Evolutionary conservation across 2,888 invertebrate genomes (phyloP), one percentile per base, ranked within the genome.

Genomic region (Eristalis pertinax): DNA sequence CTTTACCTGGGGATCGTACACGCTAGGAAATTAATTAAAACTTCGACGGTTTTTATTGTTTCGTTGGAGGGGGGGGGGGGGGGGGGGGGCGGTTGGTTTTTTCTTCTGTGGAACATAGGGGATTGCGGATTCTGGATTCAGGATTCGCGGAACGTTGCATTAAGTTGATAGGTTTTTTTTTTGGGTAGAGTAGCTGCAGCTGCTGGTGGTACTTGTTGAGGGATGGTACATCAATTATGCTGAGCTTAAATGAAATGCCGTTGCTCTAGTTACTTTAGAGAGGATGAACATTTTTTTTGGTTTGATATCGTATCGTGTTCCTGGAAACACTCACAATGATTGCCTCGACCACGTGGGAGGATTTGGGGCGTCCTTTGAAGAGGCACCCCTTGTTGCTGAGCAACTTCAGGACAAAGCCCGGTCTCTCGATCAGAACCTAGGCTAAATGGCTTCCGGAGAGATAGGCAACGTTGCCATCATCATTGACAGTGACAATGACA

Each of bases 21-120:
- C 22, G 73, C 13, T 64, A 22, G 65, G 62, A 79, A 65, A 82
- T 79, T 82, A 86, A 78, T 82, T 78, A 79, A 79, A 82, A 82
- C 67, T 82, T 86, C 22, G 43, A 63, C 60, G 41, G 38, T 78
- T 78, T n/a, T 78, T 73, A 41, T 64, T 76, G 50, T 50, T 50
- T 4, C 8, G 1, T 5, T n/a, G 7, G 5, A 5, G 19, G 50
- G 19, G n/a, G n/a, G 4, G 4, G n/a, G 19, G 19, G 50, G 7
- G n/a, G n/a, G n/a, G 7, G 2, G n/a, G 3, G n/a, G n/a, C 15
- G 5, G 15, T 0, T 2, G n/a, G n/a, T 32, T 64, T 32, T 38
- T 35, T 35, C 4, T n/a, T 35, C 50, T 19, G 19, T 50, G 50
- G 8, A 50, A 64, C 56, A 72, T 29, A 70, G n/a, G 35, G 63